Base-by-base conservation (phyloP, 2,888 invertebrate species). In the Oligia latruncula region DNA sequence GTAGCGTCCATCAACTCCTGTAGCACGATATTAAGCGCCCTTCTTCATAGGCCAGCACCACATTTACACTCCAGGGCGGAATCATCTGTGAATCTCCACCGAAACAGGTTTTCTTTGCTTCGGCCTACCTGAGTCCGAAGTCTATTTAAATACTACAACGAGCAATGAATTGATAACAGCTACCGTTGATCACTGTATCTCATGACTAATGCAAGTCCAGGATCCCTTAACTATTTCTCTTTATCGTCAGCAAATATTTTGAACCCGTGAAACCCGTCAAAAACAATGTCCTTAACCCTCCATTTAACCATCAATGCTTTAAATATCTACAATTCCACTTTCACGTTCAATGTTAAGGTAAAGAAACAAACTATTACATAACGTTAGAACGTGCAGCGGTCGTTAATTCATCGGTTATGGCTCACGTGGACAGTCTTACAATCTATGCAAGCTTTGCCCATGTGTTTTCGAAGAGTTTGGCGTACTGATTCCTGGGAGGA, bases 291-390 rank as follows among this genome's bases (percentile, higher is more conserved):
- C 4, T 20, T 4, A 29, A 43, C 62, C 11, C 17, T 52, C 20
- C 1, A 40, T 0, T 40, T 11, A 43, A 43, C 3, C 3, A 46
- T 29, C 35, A 64, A 78, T 58, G 43, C 20, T 46, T 46, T 5
- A 35, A 72, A 58, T 64, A 71, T n/a, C 23, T 43, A 62, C 64
- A 43, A 60, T 40, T 43, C 17, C 15, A 68, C 35, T 29, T 60
- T 76, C 43, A 74, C n/a, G 52, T 71, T 76, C 83, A 83, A 76
- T 83, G 83, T 73, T 70, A 83, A 73, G 74, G 71, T 68, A 40
- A 67, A 40, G 23, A 40, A 76, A 84, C 71, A 49, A 23, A 62
- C 40, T 46, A n/a, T 82, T 84, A 78, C 46, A 64, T 82, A 82
- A 84, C 58, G 0, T 3, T 0, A 13, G 70, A 84, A 71, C 82